phyloP scores from a whole-genome alignment of 1,140 invertebrate species.

The Ceratina japonica region DNA sequence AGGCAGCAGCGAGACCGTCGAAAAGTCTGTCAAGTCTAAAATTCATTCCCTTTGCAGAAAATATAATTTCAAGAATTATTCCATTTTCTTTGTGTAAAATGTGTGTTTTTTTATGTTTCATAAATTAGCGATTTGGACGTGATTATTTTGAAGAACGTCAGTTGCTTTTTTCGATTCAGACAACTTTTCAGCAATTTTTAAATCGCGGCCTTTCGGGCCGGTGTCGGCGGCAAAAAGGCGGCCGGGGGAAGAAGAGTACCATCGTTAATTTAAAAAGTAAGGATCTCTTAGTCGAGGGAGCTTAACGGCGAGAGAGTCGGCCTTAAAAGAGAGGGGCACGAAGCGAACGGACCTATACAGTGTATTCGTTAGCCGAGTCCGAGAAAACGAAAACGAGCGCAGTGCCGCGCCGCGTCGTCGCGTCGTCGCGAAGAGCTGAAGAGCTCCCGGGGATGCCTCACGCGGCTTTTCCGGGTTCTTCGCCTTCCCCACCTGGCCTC shows the following conservation, averaged over 20 bases:
- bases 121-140: no score
- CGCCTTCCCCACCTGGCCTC: not conserved
- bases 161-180: not conserved
- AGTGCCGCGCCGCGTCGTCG: no score
- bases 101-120: no score
- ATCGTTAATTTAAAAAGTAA: constrained; percentile 52
- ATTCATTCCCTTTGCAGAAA: no score
- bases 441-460: constrained; percentile 17
- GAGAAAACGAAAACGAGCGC: constrained; percentile 40
- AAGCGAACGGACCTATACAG: constrained; percentile 24
- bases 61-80: no score
- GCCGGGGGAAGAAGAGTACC: constrained; percentile 15
- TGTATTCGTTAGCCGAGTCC: constrained; percentile 31
- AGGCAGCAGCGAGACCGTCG: not conserved
- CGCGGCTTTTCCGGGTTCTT: constrained; percentile 15
- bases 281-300: constrained; percentile 35
- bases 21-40: constrained; percentile 26
- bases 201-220: constrained; percentile 5
- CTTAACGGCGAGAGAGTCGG: not conserved
- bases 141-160: not conserved
- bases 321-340: not conserved
- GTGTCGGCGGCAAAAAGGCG: constrained; percentile 25
- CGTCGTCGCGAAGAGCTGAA: no score
- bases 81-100: no score
- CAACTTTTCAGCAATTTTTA: constrained; percentile 9